Evolutionary conservation across 2,113 vertebrate genomes (phyloP), one percentile per base, ranked within the genome.

Genomic region (Lucifuga dentata): DNA sequence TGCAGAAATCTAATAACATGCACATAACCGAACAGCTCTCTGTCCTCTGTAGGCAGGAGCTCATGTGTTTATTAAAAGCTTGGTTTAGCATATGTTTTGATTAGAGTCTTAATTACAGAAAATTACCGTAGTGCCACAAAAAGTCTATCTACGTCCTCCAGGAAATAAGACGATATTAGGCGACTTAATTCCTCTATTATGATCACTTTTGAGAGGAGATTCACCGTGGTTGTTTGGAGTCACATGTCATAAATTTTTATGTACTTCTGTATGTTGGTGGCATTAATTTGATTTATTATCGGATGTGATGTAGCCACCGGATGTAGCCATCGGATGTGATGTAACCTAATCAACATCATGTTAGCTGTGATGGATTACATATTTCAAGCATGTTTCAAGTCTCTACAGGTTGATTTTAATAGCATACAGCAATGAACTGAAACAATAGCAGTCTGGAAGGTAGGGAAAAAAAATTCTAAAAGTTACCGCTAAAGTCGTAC

Each of bases 81-180:
- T 63, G 86, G 76, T 91, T 89, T 84, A 86, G 71, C 63, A 87
- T 91, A 85, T 84, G 81, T 51, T 68, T 86, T 93, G 89, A 89
- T 92, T 92, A 88, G 83, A 90, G 93, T 92, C 80, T 88, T 93
- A 91, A 93, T 87, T 90, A 91, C 68, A 74, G 53, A 78, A 86
- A 88, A 90, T 86, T 82, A 79, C 66, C 82, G 76, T 68, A 61
- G 70, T 67, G 73, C 52, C 78, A 84, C 70, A 76, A 83, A 74
- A 78, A 63, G 48, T 67, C 50, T 44, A 67, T 72, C 35, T 52
- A 41, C 10, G 49, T 85, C 79, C 85, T 81, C 58, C 62, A 60
- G 79, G 78, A 86, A 76, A 80, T 76, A 84, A 76, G 49, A 38
- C 56, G 56, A 75, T 74, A 72, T 70, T 59, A 61, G 71, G 60